Evolutionary conservation across 2,888 invertebrate genomes (phyloP).

Genomic region (Lepidochrysops patricia): DNA sequence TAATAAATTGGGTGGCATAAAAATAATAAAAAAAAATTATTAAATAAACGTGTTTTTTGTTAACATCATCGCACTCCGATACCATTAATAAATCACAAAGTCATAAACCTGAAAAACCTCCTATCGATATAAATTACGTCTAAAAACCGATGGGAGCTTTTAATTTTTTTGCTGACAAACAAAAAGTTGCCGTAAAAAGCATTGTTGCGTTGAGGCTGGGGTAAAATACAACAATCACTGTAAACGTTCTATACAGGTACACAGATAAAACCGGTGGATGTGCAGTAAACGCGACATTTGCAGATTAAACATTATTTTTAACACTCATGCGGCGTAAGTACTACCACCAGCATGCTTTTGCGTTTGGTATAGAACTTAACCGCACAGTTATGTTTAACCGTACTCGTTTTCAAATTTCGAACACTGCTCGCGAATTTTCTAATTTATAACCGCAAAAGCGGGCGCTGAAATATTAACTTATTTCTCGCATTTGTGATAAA

Average conservation of each 20-base stretch:
- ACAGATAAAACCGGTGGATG: slow-evolving; percentile 38
- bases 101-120: not conserved
- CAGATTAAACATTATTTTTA: slow-evolving; percentile 29
- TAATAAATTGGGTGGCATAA: no score
- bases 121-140: slow-evolving; percentile 3
- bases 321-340: no score
- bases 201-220: slow-evolving; percentile 28
- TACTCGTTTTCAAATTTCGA: no score
- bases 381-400: no score
- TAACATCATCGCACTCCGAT: not conserved
- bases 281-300: slow-evolving; percentile 29
- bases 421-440: no score
- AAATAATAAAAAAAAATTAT: no score
- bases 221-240: slow-evolving; percentile 56
- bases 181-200: slow-evolving; percentile 13
- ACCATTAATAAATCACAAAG: not conserved
- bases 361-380: no score
- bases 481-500: no score
- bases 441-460: no score
- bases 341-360: no score
- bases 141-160: slow-evolving; percentile 3
- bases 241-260: slow-evolving; percentile 42
- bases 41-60: not conserved
- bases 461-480: no score
- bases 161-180: slow-evolving; percentile 21